Base-by-base conservation (phyloP, 2,113 vertebrate species). In the Manacus vitellinus region DNA sequence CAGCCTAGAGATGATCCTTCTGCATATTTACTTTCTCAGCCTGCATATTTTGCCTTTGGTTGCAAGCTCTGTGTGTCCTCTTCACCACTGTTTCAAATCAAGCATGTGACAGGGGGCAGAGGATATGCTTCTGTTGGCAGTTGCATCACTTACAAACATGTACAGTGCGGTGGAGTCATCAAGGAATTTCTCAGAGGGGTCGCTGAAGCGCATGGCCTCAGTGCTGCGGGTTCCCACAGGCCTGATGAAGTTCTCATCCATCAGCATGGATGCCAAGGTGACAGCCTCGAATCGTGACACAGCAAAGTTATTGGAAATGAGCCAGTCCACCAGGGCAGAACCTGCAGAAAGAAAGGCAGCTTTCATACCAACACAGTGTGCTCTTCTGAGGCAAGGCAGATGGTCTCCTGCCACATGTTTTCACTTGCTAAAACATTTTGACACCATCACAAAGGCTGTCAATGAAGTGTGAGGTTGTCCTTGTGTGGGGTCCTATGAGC, bases 131-230 rank as follows among this genome's bases (percentile, higher is more conserved):
- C 30, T 74, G 30, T 19, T 2, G 35, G 37, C 86, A 65, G 59
- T 47, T 33, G 3, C 30, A 8, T 33, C 61, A 98, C 99, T 98
- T 95, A 99, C 99, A 55, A 99, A 99, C 96, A 98, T 98, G 95
- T 99, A 99, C 33, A 99, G 97, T 0, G 99, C 99, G 0, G 98
- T 99, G 89, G 99, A 99, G 92, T 99, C 99, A 0, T 99, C 99
- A 10, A 99, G 94, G 92, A 99, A 99, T 97, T 99, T 99, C 93
- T 99, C 98, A 0, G 97, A 97, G 91, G 98, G 98, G 78, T 99
- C 98, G 0, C 98, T 98, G 20, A 96, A 98, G 66, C 99, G 98
- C 0, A 95, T 93, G 46, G 98, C 99, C 71, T 98, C 99, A 2
- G 86, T 91, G 62, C 99, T 99, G 85, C 97, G 98, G 20, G 96